These are phyloP conservation scores for Rhingia rostrata DNA, from an alignment of 2,888 invertebrate genomes.

Conservation along the genomic window DNA sequence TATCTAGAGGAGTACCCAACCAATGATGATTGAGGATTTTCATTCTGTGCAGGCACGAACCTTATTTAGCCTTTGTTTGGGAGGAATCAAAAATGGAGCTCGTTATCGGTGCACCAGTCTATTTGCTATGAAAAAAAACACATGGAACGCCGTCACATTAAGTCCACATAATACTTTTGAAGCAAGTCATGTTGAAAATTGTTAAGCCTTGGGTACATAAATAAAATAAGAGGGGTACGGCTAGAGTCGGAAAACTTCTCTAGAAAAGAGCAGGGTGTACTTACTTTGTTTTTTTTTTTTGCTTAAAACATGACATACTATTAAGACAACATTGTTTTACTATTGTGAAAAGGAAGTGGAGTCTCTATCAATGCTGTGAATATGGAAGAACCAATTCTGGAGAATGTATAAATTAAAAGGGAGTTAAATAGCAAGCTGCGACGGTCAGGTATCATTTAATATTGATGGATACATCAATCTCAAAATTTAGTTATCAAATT, in stretches of 20 bases:
- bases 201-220: neutral
- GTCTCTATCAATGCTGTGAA: too few species aligned
- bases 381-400: too few species aligned
- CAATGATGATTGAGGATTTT: conserved; percentile 26
- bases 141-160: conserved; percentile 12
- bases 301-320: neutral
- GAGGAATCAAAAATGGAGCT: neutral
- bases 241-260: neutral
- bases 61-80: neutral
- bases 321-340: too few species aligned
- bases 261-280: neutral
- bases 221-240: neutral
- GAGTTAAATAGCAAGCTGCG: too few species aligned
- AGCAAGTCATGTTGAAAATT: conserved; percentile 7
- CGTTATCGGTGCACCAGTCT: neutral
- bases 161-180: conserved; percentile 15
- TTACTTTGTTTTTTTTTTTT: neutral
- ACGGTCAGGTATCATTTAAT: too few species aligned
- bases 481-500: too few species aligned
- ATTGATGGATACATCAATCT: too few species aligned
- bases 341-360: too few species aligned
- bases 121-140: neutral
- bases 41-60: neutral
- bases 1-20: conserved; percentile 8
- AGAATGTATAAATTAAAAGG: too few species aligned